Evolutionary conservation across 1,140 invertebrate species (phyloP).

Genomic region (Neuroterus valhalla): DNA sequence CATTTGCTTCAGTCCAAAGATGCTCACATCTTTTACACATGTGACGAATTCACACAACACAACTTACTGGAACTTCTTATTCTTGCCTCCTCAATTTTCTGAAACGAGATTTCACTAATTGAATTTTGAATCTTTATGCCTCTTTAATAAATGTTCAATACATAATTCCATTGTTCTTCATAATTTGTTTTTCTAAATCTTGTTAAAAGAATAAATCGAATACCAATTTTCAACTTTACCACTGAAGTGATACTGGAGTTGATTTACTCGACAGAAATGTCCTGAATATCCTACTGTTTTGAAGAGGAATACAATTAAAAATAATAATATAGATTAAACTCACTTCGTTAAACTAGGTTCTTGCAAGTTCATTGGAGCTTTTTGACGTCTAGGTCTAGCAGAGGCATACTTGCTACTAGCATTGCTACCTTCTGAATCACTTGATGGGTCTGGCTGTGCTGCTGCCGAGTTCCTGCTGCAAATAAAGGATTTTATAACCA

Average conservation of each 20-base stretch:
- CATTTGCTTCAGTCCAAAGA: not conserved
- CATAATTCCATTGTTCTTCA: too few relatives aligned
- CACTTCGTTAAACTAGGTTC: constrained; percentile 60
- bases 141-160: not conserved
- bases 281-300: too few relatives aligned
- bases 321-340: constrained; percentile 37
- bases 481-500: not conserved
- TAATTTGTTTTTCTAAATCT: too few relatives aligned
- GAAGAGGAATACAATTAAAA: too few relatives aligned
- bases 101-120: constrained; percentile 24
- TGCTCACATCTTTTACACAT: not conserved
- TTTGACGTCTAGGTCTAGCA: constrained; percentile 56
- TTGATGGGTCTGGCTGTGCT: constrained; percentile 32
- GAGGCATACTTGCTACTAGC: constrained; percentile 40
- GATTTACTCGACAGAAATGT: too few relatives aligned
- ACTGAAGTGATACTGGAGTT: too few relatives aligned
- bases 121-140: not conserved
- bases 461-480: constrained; percentile 12
- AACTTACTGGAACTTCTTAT: not conserved
- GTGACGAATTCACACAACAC: too few relatives aligned
- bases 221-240: too few relatives aligned
- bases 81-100: constrained; percentile 43
- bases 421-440: constrained; percentile 56
- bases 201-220: too few relatives aligned
- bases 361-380: constrained; percentile 54